A percentile compares a stretch with the other conserved stretches of the same genome.
Evolutionary conservation across 2,113 vertebrate genomes (phyloP).

Genomic region (Daubentonia madagascariensis): DNA sequence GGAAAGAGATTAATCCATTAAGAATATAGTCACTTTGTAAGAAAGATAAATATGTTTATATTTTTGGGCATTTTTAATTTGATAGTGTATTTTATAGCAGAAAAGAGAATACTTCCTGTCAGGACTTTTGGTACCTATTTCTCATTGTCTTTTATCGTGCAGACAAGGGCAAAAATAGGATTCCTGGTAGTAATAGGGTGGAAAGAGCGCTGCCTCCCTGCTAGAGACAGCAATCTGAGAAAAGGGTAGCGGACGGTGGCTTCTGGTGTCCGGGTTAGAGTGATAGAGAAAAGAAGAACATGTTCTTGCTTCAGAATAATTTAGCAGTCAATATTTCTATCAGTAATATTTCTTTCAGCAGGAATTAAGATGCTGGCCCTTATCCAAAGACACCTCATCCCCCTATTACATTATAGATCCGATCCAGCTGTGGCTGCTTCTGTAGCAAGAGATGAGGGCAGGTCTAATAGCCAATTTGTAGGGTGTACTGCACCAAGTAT

Average conservation of each 20-base stretch:
- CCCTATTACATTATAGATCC: constrained; percentile 62
- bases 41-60: neutral
- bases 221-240: neutral
- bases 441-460: constrained; percentile 36
- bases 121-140: neutral
- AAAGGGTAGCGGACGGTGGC: neutral
- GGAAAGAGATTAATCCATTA: neutral
- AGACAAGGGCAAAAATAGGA: neutral
- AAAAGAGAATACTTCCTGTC: constrained; percentile 18
- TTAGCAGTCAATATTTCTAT: constrained; percentile 67
- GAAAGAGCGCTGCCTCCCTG: neutral
- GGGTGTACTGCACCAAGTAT: neutral
- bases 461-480: constrained; percentile 47
- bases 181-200: neutral
- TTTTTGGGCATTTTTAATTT: constrained; percentile 8
- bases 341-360: constrained; percentile 66
- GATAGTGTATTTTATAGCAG: neutral
- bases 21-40: neutral
- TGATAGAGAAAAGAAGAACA: neutral
- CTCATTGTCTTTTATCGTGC: neutral
- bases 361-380: constrained; percentile 67
- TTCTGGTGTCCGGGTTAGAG: neutral
- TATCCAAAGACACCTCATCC: constrained; percentile 70
- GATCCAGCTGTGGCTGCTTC: constrained; percentile 50
- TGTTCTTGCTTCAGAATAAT: constrained; percentile 61